These are phyloP conservation scores for Apostichopus parvimensis DNA, from an alignment of 35 echinoderm and acorn worm genomes.

Conservation along the genomic window DNA sequence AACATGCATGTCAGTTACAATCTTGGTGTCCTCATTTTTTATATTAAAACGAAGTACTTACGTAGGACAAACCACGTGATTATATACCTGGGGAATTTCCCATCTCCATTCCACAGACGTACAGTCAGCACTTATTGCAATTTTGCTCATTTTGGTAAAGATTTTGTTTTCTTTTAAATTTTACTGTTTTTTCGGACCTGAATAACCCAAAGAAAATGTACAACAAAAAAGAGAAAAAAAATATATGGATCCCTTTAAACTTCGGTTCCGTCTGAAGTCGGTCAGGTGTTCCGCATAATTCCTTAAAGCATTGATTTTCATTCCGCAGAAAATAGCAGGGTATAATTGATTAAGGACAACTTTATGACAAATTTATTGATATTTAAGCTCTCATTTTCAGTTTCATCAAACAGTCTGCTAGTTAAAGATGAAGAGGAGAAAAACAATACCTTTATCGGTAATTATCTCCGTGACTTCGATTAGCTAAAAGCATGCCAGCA, in stretches of 20 bases:
- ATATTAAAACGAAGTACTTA: too few species aligned
- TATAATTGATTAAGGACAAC: constrained; percentile 48
- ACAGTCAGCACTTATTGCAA: background rate
- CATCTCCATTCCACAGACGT: background rate
- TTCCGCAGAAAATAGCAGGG: background rate
- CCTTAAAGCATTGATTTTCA: constrained; percentile 20
- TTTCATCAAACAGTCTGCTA: constrained; percentile 15
- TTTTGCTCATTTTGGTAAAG: background rate
- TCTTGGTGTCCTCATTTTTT: too few species aligned
- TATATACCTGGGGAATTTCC: background rate
- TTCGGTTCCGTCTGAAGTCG: background rate
- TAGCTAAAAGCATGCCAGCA: constrained; percentile 44
- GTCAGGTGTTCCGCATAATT: constrained; percentile 21
- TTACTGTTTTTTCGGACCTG: background rate
- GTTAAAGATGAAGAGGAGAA: background rate
- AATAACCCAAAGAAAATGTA: background rate
- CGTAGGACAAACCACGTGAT: too few species aligned
- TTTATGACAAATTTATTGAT: constrained; percentile 54
- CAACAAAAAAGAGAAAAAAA: background rate
- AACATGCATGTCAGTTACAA: too few species aligned
- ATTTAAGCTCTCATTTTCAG: constrained; percentile 46
- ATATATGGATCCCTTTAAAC: background rate
- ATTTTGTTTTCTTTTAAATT: too few species aligned
- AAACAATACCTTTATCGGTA: constrained; percentile 41
- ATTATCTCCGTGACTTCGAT: constrained; percentile 18